Base-by-base conservation (phyloP, 1,140 invertebrate species). In the Agrilus planipennis region DNA sequence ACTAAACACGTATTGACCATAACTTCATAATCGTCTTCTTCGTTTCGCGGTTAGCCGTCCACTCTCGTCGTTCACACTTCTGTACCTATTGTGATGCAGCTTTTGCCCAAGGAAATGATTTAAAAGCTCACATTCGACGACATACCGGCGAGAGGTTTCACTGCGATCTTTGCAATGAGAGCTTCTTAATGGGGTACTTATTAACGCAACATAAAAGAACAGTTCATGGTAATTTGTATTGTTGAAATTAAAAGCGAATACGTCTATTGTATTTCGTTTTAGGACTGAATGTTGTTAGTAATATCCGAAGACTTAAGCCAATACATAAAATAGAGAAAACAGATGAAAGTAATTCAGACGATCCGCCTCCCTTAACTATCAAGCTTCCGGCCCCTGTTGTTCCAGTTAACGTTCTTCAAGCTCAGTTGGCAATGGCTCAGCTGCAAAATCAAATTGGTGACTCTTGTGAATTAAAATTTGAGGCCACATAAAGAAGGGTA, bases 51-150 rank as follows among this genome's bases (percentile, higher is more conserved):
- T n/a, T n/a, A n/a, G n/a, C n/a, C n/a, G n/a, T n/a, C n/a, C n/a
- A n/a, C n/a, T n/a, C n/a, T n/a, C n/a, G n/a, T n/a, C n/a, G n/a
- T n/a, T n/a, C n/a, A n/a, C n/a, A n/a, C n/a, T n/a, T n/a, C n/a
- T 77, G 75, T 50, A 62, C 68, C 11, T 67, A 71, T 51, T 75
- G 73, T 46, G 63, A 64, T 23, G 72, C 73, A 44, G 63, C 68
- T 30, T 77, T 77, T 51, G 69, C 73, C 1, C 67, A 71, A 46
- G 64, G 72, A 27, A 74, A 75, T 40, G 73, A 75, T 53, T 55
- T 78, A n/a, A 76, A 75, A 49, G 71, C 72, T 12, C 75, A 77
- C 46, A 65, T 74, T 6, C 56, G 73, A n/a, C 61, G 72, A 10
- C 72, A 73, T 35, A 69, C 70, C 1, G 69, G 69, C 3, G 69